Base-by-base conservation (phyloP, 2,113 vertebrate genomes). In the Octodon degus region DNA sequence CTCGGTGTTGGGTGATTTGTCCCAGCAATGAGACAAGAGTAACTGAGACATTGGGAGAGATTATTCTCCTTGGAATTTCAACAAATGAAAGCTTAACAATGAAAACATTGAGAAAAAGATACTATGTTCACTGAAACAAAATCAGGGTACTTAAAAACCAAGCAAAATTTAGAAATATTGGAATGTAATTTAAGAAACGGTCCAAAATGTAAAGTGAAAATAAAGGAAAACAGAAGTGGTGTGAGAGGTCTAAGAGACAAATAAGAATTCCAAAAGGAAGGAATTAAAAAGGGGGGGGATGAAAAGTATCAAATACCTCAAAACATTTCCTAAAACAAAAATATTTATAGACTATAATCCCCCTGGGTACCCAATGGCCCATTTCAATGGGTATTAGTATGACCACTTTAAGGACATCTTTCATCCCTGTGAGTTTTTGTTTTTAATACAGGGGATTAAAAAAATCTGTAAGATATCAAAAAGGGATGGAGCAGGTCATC, bases 131-230 rank as follows among this genome's bases (percentile, higher is more conserved):
- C 0, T 34, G 2, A 93, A 92, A 95, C 50, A 90, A 91, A 89
- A 93, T 22, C 82, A 81, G 37, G 37, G 93, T 84, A 67, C 37
- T 92, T 95, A 77, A 90, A 90, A 95, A 94, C 43, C 2, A 3
- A 19, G 16, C 25, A 70, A 65, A 89, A 55, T 43, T 67, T 40
- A 67, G 37, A 74, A 84, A 63, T 34, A 47, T 0, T 87, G 40
- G 50, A 74, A 93, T 76, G 32, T 53, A 50, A 81, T 32, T 47
- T 70, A 93, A 90, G 85, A 58, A 84, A 37, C 4, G 62, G 24
- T 16, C 34, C 47, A 60, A 62, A 92, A 84, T 77, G 14, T 84
- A 65, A 37, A 91, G 6, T 37, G 27, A 70, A 80, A 86, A 74
- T 1, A 77, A 91, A 91, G 37, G 32, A 82, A 88, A 87, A 84